Evolutionary conservation across 2,888 invertebrate genomes (phyloP), one percentile per base, ranked within the genome.

Genomic region (Hydrotaea diabolus): DNA sequence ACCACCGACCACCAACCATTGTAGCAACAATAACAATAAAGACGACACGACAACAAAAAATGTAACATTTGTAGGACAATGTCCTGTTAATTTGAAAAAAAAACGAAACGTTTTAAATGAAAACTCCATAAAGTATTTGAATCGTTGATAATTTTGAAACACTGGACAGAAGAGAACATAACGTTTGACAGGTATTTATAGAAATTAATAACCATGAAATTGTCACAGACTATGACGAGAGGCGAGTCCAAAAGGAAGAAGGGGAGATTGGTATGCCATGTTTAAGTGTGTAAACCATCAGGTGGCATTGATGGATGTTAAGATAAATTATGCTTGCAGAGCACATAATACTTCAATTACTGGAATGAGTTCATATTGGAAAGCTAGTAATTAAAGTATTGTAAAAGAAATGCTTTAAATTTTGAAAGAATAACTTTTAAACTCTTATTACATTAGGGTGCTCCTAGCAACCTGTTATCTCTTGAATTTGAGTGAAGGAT

Each of bases 31-130:
- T 17, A 46, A 69, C 21, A 23, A 43, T 7, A 66, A 31, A 31
- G 19, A 31, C 39, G 66, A 75, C 19, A 31, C 39, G 66, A 31
- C 31, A 71, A 49, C 39, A 72, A 46, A 19, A 64, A 19, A 46
- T 21, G 26, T 31, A n/a, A 69, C 43, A 77, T 83, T 80, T 78
- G 71, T 79, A 73, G 84, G 81, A 79, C 81, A 85, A 74, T 85
- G 85, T 79, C 79, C 77, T 66, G 57, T 55, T 57, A 73, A 73
- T 39, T n/a, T 26, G 53, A n/a, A 64, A 31, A 7, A 7, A 7
- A 31, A 13, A 62, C 7, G 36, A 62, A n/a, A 62, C n/a, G 31
- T 62, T 36, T 31, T 36, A 62, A n/a, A 62, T 9, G 31, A 62
- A 36, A 62, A 62, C 17, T 66, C 31, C 7, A 36, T 19, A 19